A percentile compares a stretch with the other conserved stretches of the same genome.
Evolutionary conservation across 2,888 invertebrate genomes (phyloP).

Genomic region (Tridacna crocea): DNA sequence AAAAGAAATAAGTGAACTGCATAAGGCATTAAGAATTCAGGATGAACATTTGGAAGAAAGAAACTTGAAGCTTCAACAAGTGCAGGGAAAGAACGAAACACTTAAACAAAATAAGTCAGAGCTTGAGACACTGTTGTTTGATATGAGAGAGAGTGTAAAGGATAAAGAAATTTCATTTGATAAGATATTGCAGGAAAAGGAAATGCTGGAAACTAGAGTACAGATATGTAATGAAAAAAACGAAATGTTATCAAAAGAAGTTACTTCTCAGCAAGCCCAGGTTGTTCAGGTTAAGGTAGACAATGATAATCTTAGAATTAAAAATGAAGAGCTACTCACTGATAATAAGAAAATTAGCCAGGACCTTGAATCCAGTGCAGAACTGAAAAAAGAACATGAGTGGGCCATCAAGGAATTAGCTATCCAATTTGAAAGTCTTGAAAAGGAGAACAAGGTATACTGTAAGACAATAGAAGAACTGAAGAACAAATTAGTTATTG

Average conservation of each 20-base stretch:
- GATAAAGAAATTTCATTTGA: neutral
- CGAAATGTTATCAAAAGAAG: neutral
- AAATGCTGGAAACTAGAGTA: neutral
- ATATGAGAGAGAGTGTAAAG: neutral
- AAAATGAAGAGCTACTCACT: slow-evolving; percentile 43
- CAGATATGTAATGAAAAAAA: neutral
- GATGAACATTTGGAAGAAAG: neutral
- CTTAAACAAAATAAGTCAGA: neutral
- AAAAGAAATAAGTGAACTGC: slow-evolving; percentile 31
- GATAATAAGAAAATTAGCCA: slow-evolving; percentile 47
- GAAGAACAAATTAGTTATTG: neutral
- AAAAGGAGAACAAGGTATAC: slow-evolving; percentile 32
- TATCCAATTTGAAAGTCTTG: slow-evolving; percentile 44
- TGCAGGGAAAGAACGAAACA: neutral
- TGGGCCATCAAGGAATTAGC: slow-evolving; percentile 56
- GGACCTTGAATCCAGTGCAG: slow-evolving; percentile 37
- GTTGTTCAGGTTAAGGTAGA: slow-evolving; percentile 15
- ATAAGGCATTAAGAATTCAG: neutral
- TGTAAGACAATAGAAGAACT: slow-evolving; percentile 22
- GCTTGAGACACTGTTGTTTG: neutral
- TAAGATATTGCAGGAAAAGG: slow-evolving; percentile 3
- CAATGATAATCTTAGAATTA: slow-evolving; percentile 29
- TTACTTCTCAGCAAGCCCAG: neutral
- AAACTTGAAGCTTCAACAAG: neutral
- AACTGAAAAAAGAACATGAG: slow-evolving; percentile 59